phyloP scores from a whole-genome alignment of 2,113 vertebrate genomes.

The Nyctibius bracteatus region DNA sequence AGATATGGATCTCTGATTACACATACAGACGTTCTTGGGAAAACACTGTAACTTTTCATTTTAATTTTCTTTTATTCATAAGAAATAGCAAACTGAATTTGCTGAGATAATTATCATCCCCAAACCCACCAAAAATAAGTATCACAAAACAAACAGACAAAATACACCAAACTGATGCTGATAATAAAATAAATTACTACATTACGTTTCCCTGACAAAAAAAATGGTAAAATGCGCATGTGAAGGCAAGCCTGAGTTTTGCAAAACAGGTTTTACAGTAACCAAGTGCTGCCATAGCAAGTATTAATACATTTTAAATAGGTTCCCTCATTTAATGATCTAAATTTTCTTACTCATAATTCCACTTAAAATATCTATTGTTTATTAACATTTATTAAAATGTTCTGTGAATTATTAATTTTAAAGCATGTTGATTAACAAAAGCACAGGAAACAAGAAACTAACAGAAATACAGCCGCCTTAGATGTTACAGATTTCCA shows the following conservation, averaged over 20 bases:
- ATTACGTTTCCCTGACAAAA: neutral
- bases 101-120: neutral
- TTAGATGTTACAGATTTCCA: neutral
- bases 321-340: neutral
- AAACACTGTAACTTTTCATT: neutral
- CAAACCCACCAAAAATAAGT: neutral
- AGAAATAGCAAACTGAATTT: neutral
- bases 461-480: neutral
- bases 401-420: neutral
- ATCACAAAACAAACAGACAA: neutral
- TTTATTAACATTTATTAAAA: neutral
- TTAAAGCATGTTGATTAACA: neutral
- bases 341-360: neutral
- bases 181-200: neutral
- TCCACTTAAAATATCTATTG: neutral
- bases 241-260: neutral
- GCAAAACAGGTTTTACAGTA: neutral
- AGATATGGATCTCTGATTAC: neutral
- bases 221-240: neutral
- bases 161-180: neutral
- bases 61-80: neutral
- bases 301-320: neutral
- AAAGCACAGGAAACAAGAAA: neutral
- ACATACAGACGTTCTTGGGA: neutral
- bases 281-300: neutral